Evolutionary conservation across 2,797 vertebrate genomes (phyloP).

Genomic region (Champsocephalus esox): DNA sequence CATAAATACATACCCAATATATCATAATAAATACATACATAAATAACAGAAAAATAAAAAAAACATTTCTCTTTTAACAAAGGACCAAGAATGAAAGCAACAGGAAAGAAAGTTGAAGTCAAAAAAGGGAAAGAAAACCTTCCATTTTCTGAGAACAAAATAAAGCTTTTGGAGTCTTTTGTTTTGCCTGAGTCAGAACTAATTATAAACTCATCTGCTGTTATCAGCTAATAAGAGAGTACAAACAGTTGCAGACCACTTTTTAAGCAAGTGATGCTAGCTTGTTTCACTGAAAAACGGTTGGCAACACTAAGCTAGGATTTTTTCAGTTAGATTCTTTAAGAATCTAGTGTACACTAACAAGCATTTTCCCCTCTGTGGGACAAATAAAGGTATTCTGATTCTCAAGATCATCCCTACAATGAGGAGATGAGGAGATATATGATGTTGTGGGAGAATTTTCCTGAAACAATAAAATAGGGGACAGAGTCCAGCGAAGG

Average conservation of each 20-base stretch:
- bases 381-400: no score
- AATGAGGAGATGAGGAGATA: slow-evolving; percentile 8
- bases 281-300: no score
- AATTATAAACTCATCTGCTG: slow-evolving; percentile 15
- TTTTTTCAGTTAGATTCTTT: no score
- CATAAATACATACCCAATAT: slow-evolving; percentile 33
- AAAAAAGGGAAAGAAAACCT: slow-evolving; percentile 1
- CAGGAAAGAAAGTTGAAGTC: slow-evolving; percentile 1
- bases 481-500: slow-evolving; percentile 50
- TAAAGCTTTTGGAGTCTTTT: neutral
- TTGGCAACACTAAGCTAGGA: no score
- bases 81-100: slow-evolving; percentile 16
- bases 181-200: neutral
- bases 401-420: neutral
- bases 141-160: neutral
- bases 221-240: slow-evolving; percentile 11
- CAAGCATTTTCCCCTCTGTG: no score
- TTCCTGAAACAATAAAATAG: slow-evolving; percentile 63
- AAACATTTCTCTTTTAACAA: slow-evolving; percentile 18
- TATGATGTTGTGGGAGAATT: slow-evolving; percentile 33
- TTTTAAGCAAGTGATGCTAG: no score
- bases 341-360: no score
- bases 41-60: slow-evolving; percentile 32
- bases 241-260: slow-evolving; percentile 8
- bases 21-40: slow-evolving; percentile 1